phyloP scores from a whole-genome alignment of 2,888 invertebrate genomes.

The Synergus umbraculus region DNA sequence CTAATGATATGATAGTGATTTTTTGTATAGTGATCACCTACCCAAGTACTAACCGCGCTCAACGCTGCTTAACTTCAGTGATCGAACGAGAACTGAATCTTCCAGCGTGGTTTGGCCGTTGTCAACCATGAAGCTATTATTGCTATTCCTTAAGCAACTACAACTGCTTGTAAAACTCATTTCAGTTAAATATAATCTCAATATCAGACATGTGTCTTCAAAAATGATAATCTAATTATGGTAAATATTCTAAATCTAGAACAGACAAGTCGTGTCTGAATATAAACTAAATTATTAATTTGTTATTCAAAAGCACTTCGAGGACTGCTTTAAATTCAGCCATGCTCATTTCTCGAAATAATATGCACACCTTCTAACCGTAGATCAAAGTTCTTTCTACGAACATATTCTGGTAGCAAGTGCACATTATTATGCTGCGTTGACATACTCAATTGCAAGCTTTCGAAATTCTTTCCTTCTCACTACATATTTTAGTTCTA shows the following conservation, averaged over 20 bases:
- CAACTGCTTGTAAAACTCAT: too few relatives aligned
- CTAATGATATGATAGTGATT: too few relatives aligned
- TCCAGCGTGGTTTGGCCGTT: too few relatives aligned
- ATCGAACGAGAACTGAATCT: too few relatives aligned
- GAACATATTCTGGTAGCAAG: background rate
- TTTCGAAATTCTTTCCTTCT: background rate
- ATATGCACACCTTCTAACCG: background rate
- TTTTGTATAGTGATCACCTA: too few relatives aligned
- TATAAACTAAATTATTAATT: background rate
- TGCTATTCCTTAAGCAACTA: constrained; percentile 9
- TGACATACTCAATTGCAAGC: background rate
- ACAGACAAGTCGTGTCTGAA: background rate
- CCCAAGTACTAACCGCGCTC: too few relatives aligned
- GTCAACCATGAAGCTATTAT: constrained; percentile 18
- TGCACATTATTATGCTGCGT: background rate
- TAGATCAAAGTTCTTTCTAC: background rate
- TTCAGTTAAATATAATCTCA: background rate
- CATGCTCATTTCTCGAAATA: constrained; percentile 13
- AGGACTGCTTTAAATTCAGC: constrained; percentile 11
- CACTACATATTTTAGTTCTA: background rate
- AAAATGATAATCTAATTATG: background rate
- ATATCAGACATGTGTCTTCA: too few relatives aligned
- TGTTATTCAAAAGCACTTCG: background rate
- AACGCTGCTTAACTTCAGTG: too few relatives aligned
- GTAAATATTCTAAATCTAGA: background rate